Evolutionary conservation across 2,797 vertebrate genomes (phyloP), one percentile per base, ranked within the genome.

Genomic region (Falco peregrinus): DNA sequence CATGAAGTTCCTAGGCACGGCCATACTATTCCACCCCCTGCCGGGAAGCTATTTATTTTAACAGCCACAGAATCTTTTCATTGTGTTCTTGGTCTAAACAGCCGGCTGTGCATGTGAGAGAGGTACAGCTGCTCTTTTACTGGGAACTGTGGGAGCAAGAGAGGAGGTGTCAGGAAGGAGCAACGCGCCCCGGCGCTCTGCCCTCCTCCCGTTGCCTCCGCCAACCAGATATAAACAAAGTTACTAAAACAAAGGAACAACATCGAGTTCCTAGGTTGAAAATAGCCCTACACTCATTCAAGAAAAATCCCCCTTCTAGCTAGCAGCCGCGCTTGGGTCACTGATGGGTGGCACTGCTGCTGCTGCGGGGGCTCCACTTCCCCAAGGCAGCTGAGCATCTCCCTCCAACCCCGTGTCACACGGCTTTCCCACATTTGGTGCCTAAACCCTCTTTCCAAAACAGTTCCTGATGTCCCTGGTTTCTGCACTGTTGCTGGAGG

Each of bases 171-270:
- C 94, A 84, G 87, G 75, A 89, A 92, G 83, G 87, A 95, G 96
- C 83, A 79, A 11, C 1, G 37, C 0, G 35, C 78, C 92, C 67
- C 48, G 0, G 87, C 2, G 2, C 84, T 67, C 89, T 94, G 83
- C 94, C 56, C 90, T 94, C 74, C 88, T 84, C 90, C 64, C 51
- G 53, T 84, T 0, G 39, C 84, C 92, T 92, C 89, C 22, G 16
- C 73, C 84, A 88, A 4, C 64, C 71, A 10, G 47, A 11, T 90
- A 67, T n/a, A 97, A 97, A 96, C 94, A 93, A 91, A 96, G 95
- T 96, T 86, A 73, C 94, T 95, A 97, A 97, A 96, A 96, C 97
- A 96, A 97, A 97, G 84, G 95, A 94, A 96, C 82, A 95, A 89
- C 93, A 93, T 10, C 8, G 5, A 92, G 96, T 96, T 96, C 95